These are phyloP conservation scores for Melieria picta DNA, from an alignment of 2,888 invertebrate species.

Conservation along the genomic window DNA sequence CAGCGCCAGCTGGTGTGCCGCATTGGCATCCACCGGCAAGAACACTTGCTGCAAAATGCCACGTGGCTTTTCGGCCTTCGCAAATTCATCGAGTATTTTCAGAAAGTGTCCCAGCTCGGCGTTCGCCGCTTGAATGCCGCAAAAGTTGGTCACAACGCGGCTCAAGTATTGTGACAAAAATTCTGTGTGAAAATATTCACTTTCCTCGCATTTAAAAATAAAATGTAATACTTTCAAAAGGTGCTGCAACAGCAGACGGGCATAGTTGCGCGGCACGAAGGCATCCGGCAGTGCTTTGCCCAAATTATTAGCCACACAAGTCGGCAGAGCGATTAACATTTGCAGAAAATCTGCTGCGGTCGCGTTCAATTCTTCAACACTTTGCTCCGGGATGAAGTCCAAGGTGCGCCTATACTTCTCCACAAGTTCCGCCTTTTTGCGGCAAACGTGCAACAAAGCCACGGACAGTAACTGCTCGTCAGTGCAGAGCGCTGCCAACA, in stretches of 20 bases:
- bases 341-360: slow-evolving; percentile 71
- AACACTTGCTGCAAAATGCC: slow-evolving; percentile 66
- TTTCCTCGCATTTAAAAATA: slow-evolving; percentile 63
- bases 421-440: slow-evolving; percentile 44
- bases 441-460: slow-evolving; percentile 53
- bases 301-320: slow-evolving; percentile 74
- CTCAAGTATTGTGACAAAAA: slow-evolving; percentile 71
- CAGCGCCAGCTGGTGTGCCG: slow-evolving; percentile 65
- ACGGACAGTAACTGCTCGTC: slow-evolving; percentile 54
- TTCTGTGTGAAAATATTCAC: slow-evolving; percentile 45
- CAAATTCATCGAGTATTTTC: slow-evolving; percentile 67
- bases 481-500: slow-evolving; percentile 49
- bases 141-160: slow-evolving; percentile 71
- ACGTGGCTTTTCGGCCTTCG: slow-evolving; percentile 38
- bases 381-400: slow-evolving; percentile 46
- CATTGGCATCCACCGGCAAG: slow-evolving; percentile 69
- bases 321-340: slow-evolving; percentile 74
- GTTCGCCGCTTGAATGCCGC: slow-evolving; percentile 66
- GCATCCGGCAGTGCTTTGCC: slow-evolving; percentile 68
- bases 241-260: slow-evolving; percentile 71
- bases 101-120: slow-evolving; percentile 69
- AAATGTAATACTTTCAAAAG: slow-evolving; percentile 73
- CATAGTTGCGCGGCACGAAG: slow-evolving; percentile 71
- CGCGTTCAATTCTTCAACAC: slow-evolving; percentile 51
- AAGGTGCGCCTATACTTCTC: slow-evolving; percentile 48